Conservation (phyloP, 2,888 invertebrate genomes). For the Agonopterix subpropinquella region DNA sequence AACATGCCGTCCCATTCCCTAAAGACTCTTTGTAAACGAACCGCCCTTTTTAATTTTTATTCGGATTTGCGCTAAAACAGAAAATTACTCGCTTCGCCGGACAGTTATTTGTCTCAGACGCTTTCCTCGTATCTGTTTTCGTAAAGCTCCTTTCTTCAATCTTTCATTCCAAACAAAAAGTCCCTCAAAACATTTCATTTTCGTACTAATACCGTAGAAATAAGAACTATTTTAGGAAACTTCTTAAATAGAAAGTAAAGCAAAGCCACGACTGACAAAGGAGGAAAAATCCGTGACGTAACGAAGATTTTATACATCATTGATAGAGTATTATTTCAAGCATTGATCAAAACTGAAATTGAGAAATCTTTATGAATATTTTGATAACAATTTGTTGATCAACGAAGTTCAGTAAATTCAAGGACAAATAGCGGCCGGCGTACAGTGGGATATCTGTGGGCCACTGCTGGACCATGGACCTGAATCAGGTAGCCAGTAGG, state of each 20-base stretch:
- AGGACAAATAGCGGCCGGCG: too few relatives aligned
- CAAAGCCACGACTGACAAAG: constrained; percentile 26
- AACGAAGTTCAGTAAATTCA: too few relatives aligned
- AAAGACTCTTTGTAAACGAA: constrained; percentile 24
- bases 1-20: constrained; percentile 1
- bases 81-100: constrained; percentile 32
- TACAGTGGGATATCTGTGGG: too few relatives aligned
- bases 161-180: not conserved
- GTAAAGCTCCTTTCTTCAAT: constrained; percentile 33
- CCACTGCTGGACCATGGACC: too few relatives aligned
- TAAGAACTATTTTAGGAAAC: too few relatives aligned
- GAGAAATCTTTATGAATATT: too few relatives aligned
- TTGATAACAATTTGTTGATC: too few relatives aligned
- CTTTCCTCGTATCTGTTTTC: constrained; percentile 45
- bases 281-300: constrained; percentile 27
- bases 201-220: too few relatives aligned
- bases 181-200: too few relatives aligned
- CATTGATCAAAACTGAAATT: too few relatives aligned
- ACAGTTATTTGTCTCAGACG: constrained; percentile 42
- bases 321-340: constrained; percentile 11
- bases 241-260: too few relatives aligned
- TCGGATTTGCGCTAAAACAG: constrained; percentile 29
- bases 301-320: constrained; percentile 39
- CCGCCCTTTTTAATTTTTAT: constrained; percentile 48
- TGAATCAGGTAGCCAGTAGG: too few relatives aligned